phyloP scores from a whole-genome alignment of 2,888 invertebrate genomes.

The Eledone cirrhosa region DNA sequence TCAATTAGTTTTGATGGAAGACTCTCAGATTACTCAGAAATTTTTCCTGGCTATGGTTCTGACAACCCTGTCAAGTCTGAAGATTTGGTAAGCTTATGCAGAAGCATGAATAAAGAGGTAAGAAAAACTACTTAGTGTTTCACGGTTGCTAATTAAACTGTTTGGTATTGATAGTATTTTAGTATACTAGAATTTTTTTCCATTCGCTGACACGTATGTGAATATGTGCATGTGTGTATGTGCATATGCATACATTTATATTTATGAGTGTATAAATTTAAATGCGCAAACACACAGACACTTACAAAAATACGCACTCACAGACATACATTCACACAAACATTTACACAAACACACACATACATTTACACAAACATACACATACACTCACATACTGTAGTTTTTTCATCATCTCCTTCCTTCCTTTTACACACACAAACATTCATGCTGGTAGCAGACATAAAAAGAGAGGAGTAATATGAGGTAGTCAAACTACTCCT shows the following conservation, averaged over 20 bases:
- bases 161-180: background rate
- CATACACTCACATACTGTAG: no score
- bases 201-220: background rate
- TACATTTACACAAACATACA: background rate
- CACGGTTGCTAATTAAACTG: background rate
- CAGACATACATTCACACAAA: no score
- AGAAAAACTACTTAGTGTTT: constrained; percentile 25
- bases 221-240: background rate
- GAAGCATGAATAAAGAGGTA: constrained; percentile 59
- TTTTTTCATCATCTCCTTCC: no score
- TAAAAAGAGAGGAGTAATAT: no score
- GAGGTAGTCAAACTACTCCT: no score
- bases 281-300: no score
- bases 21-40: constrained; percentile 5
- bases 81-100: constrained; percentile 53
- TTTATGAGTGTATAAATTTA: no score
- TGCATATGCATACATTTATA: background rate
- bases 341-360: background rate
- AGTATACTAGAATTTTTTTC: background rate
- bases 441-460: no score
- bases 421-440: no score
- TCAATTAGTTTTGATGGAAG: constrained; percentile 23
- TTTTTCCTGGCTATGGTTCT: background rate
- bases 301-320: no score
- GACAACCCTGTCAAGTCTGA: constrained; percentile 39